Evolutionary conservation across 2,113 vertebrate species (phyloP).

Genomic region (Eudyptes chrysolophus): DNA sequence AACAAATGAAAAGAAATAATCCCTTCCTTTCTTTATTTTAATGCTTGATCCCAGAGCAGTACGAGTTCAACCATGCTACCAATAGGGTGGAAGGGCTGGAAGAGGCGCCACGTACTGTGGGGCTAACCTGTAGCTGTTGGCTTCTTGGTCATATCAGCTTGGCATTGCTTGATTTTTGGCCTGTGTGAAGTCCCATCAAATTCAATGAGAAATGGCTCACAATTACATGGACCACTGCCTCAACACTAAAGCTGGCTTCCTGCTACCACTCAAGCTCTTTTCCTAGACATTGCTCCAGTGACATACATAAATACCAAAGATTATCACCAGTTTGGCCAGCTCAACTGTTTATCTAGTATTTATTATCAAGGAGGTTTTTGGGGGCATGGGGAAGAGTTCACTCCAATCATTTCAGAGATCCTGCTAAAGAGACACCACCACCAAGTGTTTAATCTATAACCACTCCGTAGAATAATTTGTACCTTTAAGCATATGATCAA

Average conservation of each 20-base stretch:
- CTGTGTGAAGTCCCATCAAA: neutral
- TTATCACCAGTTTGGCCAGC: neutral
- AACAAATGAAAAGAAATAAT: neutral
- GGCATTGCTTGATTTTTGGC: neutral
- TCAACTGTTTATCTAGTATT: neutral
- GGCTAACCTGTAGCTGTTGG: neutral
- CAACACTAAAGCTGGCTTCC: neutral
- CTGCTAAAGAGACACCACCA: neutral
- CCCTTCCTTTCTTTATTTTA: neutral
- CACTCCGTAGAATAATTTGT: neutral
- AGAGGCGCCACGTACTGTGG: accelerated
- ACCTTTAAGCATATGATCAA: neutral
- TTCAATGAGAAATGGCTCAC: neutral
- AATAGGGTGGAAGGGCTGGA: neutral
- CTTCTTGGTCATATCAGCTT: neutral
- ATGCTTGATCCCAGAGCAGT: neutral
- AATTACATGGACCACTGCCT: neutral
- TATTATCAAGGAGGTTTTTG: neutral
- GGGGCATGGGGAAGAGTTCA: neutral
- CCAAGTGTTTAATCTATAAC: neutral
- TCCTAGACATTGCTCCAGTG: neutral
- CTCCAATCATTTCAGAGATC: neutral
- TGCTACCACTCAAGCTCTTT: neutral
- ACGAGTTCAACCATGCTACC: neutral
- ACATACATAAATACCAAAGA: neutral